These are phyloP conservation scores for Drosophila lacertosa DNA, from an alignment of 1,140 invertebrate genomes.

Conservation along the genomic window DNA sequence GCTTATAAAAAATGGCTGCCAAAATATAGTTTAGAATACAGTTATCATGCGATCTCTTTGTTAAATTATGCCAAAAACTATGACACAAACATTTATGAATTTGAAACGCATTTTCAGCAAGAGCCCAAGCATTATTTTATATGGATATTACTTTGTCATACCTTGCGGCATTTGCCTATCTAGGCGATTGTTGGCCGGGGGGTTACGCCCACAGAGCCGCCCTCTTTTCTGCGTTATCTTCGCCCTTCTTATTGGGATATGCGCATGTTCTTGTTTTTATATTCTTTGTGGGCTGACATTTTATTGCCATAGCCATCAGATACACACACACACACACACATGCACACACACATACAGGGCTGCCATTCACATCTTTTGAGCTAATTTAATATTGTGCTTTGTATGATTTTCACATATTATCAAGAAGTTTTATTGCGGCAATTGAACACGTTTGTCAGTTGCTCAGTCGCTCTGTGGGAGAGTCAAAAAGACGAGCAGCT, in stretches of 20 bases:
- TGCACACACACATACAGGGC: neutral
- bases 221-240: no score
- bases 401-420: conserved; percentile 83
- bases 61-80: conserved; percentile 5
- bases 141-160: conserved; percentile 43
- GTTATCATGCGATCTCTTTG: neutral
- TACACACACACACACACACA: conserved; percentile 6
- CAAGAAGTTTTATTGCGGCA: conserved; percentile 81
- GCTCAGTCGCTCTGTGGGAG: conserved; percentile 40
- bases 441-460: conserved; percentile 74
- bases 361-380: conserved; percentile 58
- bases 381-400: conserved; percentile 83
- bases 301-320: conserved; percentile 48
- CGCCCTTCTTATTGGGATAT: neutral
- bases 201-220: conserved; percentile 11
- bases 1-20: neutral
- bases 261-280: conserved; percentile 37
- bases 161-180: conserved; percentile 50
- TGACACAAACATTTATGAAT: conserved; percentile 2
- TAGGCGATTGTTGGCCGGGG: neutral
- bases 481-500: conserved; percentile 15
- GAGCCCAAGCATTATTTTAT: conserved; percentile 30
- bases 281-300: conserved; percentile 64
- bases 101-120: conserved; percentile 16
- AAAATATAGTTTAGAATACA: neutral